Percentiles rank a stretch among this genome's conserved stretches.
These are phyloP conservation scores for Ceratoteleas bidentatus DNA, from an alignment of 1,140 invertebrate species.

Conservation along the genomic window DNA sequence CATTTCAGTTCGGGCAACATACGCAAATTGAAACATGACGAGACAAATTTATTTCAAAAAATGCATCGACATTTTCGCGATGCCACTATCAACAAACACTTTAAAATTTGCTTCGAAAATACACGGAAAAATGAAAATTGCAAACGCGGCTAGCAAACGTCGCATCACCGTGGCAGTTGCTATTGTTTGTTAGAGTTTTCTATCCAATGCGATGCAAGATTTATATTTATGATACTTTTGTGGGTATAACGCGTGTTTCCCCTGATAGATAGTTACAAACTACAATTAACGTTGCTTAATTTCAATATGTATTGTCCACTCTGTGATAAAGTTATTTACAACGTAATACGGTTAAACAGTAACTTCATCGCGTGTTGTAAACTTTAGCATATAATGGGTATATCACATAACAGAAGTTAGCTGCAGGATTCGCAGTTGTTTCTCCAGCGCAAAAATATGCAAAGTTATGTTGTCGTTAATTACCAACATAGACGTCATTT, in stretches of 20 bases:
- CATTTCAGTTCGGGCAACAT: no score
- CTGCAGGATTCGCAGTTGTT: conserved; percentile 40
- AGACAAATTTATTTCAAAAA: no score
- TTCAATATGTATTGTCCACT: conserved; percentile 63
- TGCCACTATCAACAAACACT: no score
- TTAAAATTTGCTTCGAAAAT: no score
- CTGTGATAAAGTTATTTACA: conserved; percentile 59
- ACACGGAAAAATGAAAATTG: no score
- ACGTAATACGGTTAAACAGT: conserved; percentile 50
- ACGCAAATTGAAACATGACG: no score
- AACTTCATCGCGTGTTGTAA: conserved; percentile 59
- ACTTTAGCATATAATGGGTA: conserved; percentile 55
- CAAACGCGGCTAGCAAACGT: no score
- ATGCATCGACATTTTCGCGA: no score
- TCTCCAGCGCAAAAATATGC: conserved; percentile 41
- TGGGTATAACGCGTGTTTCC: conserved; percentile 13
- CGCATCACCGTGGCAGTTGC: no score
- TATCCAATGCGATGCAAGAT: neutral
- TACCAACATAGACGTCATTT: conserved; percentile 12
- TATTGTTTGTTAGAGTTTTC: no score
- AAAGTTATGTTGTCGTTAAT: conserved; percentile 39
- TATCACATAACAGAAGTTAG: conserved; percentile 57
- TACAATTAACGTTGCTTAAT: conserved; percentile 60
- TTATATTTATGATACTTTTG: conserved; percentile 21
- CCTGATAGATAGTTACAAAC: conserved; percentile 52